phyloP scores from a whole-genome alignment of 1,140 invertebrate species.

The Neodiprion lecontei region DNA sequence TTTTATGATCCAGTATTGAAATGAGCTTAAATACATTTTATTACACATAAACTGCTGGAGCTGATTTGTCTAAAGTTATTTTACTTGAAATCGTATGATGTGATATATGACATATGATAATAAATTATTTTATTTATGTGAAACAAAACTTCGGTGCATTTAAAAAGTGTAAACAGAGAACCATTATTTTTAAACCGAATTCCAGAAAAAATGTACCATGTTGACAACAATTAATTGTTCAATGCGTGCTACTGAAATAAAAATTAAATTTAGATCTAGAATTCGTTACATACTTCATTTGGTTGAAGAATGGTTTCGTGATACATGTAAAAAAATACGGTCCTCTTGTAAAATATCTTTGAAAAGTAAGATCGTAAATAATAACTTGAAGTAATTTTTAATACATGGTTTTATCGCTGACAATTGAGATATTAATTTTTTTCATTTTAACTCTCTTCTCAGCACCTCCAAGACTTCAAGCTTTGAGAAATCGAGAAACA shows the following conservation, averaged over 20 bases:
- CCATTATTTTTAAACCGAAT: background rate
- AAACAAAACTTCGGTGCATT: background rate
- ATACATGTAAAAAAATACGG: conserved; percentile 40
- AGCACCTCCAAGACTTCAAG: conserved; percentile 77
- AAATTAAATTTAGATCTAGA: conserved; percentile 33
- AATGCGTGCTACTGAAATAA: background rate
- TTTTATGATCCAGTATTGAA: background rate
- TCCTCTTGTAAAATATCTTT: conserved; percentile 9
- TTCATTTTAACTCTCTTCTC: conserved; percentile 37
- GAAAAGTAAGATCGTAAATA: conserved; percentile 38
- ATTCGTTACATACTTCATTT: conserved; percentile 39
- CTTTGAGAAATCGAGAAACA: conserved; percentile 69
- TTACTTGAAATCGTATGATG: too few species aligned
- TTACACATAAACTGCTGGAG: too few species aligned
- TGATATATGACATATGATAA: too few species aligned
- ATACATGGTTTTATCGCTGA: conserved; percentile 20
- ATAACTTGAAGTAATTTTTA: background rate
- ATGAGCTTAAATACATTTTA: background rate
- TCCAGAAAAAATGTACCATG: background rate
- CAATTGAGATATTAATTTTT: background rate
- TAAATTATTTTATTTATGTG: too few species aligned
- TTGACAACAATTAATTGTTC: background rate
- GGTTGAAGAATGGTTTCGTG: conserved; percentile 49
- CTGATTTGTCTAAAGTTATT: too few species aligned
- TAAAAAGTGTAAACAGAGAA: background rate